Evolutionary conservation across 2,888 invertebrate species (phyloP), one percentile per base, ranked within the genome.

Genomic region (Vanessa cardui): DNA sequence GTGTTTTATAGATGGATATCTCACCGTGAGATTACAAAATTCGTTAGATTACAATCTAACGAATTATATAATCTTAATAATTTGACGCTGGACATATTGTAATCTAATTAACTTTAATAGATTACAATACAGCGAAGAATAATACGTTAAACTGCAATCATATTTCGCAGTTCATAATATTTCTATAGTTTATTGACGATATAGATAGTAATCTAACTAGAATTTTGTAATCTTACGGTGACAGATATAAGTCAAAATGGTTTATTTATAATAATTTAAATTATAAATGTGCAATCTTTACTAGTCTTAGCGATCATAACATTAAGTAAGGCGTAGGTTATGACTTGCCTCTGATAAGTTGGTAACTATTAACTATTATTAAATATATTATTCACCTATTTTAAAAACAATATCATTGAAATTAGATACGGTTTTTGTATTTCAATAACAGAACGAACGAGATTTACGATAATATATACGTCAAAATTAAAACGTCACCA

Each of bases 331-430:
- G 56, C 56, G 56, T 56, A 56, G 33, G 39, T 56, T 56, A 56
- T 56, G 56, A 56, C 56, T 56, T 56, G 56, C 56, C 56, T 56
- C 18, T 39, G 56, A 39, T 39, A 18, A 69, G 46, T 66, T 69
- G 62, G 65, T 62, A 59, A 66, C 65, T 62, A 60, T 62, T 12
- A 68, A 68, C 47, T 68, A 62, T 54, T 9, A 54, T 7, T 54
- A 5, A 33, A 18, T 16, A 56, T 56, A 56, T 33, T 31, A 31
- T 54, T 49, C 16, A 6, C 21, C 21, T 33, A 39, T 56, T 56
- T n/a, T n/a, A 9, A 20, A 56, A 20, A 56, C 56, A 56, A n/a
- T 39, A 18, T 39, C 26, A 56, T 56, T 6, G 8, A 56, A 33
- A 56, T 39, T 56, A 39, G 6, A 33, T 56, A 56, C 56, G 56